Conservation (phyloP, 2,888 invertebrate species). For the Erebia aethiops region DNA sequence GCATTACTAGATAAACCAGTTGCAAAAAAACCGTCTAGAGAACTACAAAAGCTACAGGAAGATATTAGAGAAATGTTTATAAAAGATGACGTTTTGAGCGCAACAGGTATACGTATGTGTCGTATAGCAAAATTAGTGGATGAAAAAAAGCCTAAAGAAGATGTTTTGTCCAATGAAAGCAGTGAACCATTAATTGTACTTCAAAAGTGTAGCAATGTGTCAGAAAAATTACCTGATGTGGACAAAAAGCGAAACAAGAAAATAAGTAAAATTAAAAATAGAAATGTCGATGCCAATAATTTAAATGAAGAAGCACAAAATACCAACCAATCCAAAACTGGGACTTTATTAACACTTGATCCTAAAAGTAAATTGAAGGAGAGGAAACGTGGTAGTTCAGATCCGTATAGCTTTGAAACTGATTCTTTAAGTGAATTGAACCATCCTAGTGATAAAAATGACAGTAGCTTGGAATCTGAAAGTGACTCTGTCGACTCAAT, state of each 20-base stretch:
- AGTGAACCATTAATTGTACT: constrained; percentile 56
- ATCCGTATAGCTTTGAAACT: constrained; percentile 68
- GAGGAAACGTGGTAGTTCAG: constrained; percentile 46
- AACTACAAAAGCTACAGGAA: constrained; percentile 85
- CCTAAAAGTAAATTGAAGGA: constrained; percentile 45
- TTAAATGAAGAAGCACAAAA: constrained; percentile 34
- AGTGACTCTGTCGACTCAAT: constrained; percentile 61
- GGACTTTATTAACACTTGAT: constrained; percentile 57
- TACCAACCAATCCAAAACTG: constrained; percentile 42
- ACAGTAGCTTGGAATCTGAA: constrained; percentile 61
- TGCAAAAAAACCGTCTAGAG: constrained; percentile 63
- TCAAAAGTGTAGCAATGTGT: constrained; percentile 56
- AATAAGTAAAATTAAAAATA: constrained; percentile 53
- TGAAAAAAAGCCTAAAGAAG: constrained; percentile 54
- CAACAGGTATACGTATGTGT: constrained; percentile 86
- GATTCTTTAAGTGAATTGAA: constrained; percentile 61
- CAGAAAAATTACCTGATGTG: constrained; percentile 37
- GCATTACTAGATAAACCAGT: constrained; percentile 39
- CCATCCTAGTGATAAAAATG: constrained; percentile 50
- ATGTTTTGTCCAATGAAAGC: constrained; percentile 42
- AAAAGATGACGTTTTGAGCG: constrained; percentile 83
- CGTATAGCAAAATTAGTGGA: constrained; percentile 80
- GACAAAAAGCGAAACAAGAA: constrained; percentile 56
- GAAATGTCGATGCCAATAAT: constrained; percentile 38
- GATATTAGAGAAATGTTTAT: constrained; percentile 88